Base-by-base conservation (phyloP, 2,888 invertebrate species). In the Pandemis heparana region DNA sequence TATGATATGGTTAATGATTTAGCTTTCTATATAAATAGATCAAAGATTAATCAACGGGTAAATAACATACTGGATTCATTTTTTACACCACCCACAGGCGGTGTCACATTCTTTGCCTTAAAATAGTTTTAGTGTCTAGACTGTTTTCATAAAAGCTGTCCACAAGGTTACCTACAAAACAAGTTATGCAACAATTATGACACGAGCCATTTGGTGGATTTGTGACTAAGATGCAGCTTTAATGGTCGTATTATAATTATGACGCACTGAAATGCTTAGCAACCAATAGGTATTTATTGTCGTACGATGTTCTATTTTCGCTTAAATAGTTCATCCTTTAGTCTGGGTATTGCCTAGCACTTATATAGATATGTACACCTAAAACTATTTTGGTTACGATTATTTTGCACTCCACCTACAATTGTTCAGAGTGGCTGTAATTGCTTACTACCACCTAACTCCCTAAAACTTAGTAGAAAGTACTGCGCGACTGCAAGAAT, bases 111-210 rank as follows among this genome's bases (percentile, higher is more conserved):
- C 72, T 63, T 62, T 63, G 48, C 41, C 68, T 63, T 23, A 64
- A 68, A 38, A 68, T 56, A 56, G 63, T 73, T 56, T 63, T 59
- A 43, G 67, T 43, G 73, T 73, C 73, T 73, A 73, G 73, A 73
- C 73, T 23, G 62, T 72, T 73, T 68, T 68, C 48, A 59, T 73
- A 43, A 73, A 68, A 63, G 59, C 59, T n/a, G 63, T 73, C 39
- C 32, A 16, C 68, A 69, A 64, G 72, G 72, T 73, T 69, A 64
- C 32, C 41, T 23, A 41, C 16, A 10, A 73, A 69, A 73, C 73
- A 48, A 64, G 73, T 73, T 73, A 38, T 63, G 23, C 63, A 64
- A 64, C 68, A 63, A n/a, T 51, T 60, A 18, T 41, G 48, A 14
- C 71, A 60, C 41, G 46, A 43, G 12, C 39, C 16, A 10, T 60